A percentile compares a stretch with the other conserved stretches of the same genome.
These are phyloP conservation scores for Ichneumon xanthorius DNA, from an alignment of 2,888 invertebrate species.

Conservation along the genomic window DNA sequence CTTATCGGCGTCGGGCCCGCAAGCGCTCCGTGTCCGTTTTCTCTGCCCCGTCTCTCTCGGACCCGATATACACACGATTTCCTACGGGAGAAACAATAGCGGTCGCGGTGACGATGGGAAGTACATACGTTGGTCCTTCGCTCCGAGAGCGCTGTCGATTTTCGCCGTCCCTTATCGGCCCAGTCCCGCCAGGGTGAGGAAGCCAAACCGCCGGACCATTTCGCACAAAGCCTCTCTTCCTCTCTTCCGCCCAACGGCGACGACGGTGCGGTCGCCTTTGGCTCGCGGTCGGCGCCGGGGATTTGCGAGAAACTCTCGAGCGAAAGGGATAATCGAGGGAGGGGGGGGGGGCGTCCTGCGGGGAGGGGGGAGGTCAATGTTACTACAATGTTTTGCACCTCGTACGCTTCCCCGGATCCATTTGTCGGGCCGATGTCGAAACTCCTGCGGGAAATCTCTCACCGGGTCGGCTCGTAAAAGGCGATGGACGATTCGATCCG, in stretches of 20 bases:
- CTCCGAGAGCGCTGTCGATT: not conserved
- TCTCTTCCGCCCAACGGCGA: not conserved
- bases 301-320: slow-evolving; percentile 10
- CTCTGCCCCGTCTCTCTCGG: not conserved
- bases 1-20: not conserved
- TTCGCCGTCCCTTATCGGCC: not conserved
- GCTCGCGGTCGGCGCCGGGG: not conserved
- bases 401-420: not conserved
- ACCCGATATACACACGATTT: slow-evolving; percentile 32
- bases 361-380: not conserved
- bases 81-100: slow-evolving; percentile 53
- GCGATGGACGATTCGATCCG: not conserved
- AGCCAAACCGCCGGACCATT: not conserved
- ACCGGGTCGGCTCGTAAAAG: not conserved
- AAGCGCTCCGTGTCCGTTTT: not conserved
- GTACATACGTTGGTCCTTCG: slow-evolving; percentile 16
- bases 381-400: not conserved
- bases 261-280: slow-evolving; percentile 1
- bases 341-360: not conserved
- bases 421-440: not conserved
- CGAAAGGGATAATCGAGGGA: not conserved
- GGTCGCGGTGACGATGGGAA: slow-evolving; percentile 26
- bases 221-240: slow-evolving; percentile 1
- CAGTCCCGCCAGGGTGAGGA: not conserved
- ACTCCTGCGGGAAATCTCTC: not conserved